Base-by-base conservation (phyloP, 2,888 invertebrate genomes). In the Heliconius ismenius region DNA sequence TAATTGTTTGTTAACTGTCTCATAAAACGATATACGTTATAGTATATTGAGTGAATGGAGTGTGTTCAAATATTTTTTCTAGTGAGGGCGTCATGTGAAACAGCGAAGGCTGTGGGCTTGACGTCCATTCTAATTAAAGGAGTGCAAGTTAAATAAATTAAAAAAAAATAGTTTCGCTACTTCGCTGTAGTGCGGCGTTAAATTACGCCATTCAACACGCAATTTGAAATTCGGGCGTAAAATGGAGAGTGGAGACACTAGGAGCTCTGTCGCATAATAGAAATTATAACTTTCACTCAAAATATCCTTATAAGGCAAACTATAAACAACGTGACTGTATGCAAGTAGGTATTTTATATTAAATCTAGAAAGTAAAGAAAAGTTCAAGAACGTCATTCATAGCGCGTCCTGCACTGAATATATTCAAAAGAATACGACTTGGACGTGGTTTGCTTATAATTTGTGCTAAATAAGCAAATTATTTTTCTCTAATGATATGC, bases 1-100 rank as follows among this genome's bases (percentile, higher is more conserved):
- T 69, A 60, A 79, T 79, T 76, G 79, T 74, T 75, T 79, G 69
- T 69, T 76, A 77, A 74, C 74, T 74, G 73, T 73, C 77, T 76
- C 1, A 58, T 18, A n/a, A n/a, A 58, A 58, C 3, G 58, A n/a
- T 21, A 58, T 49, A 21, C 18, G 49, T 21, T 49, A 49, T 49
- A 49, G 49, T 49, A 18, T 49, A 21, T 49, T 49, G 49, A 21
- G 21, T 49, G 18, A 18, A 49, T 7, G 49, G 15, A 49, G 49
- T 49, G 7, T 21, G 18, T 49, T 49, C 0, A 49, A 49, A 49
- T 21, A 7, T 43, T 43, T 43, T 49, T 18, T 21, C 7, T 9
- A 21, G 49, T 49, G 18, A 49, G 49, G 7, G 2, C 7, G 18
- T 49, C 49, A 4, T 2, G 49, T 49, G 2, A 0, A 39, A 49